Percentiles rank a stretch among this genome's conserved stretches.
Conservation (phyloP, 2,797 vertebrate species). For the Gobio occitaniae region DNA sequence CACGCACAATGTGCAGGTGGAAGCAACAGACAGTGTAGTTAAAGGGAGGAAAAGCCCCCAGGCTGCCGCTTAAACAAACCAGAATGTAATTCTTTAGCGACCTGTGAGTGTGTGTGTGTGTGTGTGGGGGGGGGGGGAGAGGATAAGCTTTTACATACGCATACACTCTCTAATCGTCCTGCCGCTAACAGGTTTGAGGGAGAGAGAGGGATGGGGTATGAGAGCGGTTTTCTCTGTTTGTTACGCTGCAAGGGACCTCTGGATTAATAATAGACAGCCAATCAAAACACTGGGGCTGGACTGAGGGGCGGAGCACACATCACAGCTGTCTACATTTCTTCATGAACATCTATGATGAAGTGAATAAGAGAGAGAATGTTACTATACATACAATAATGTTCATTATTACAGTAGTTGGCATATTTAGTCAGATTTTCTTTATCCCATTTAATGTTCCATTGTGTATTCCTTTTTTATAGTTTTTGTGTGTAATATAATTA, state of each 20-base stretch:
- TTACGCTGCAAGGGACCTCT: constrained; percentile 27
- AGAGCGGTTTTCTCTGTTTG: constrained; percentile 37
- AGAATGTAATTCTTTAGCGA: constrained; percentile 34
- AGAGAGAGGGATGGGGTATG: neutral
- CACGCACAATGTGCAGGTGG: constrained; percentile 28
- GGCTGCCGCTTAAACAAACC: constrained; percentile 21
- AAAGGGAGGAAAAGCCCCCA: constrained; percentile 23
- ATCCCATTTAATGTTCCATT: neutral
- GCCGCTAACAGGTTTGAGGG: constrained; percentile 35
- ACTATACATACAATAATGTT: neutral
- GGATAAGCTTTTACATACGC: constrained; percentile 40
- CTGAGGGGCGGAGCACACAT: constrained; percentile 34
- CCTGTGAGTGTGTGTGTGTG: constrained; percentile 4
- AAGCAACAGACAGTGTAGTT: constrained; percentile 32
- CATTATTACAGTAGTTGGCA: neutral
- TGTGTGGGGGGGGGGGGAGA: neutral
- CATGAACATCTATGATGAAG: constrained; percentile 8
- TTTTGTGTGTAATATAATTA: neutral
- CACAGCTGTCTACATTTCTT: constrained; percentile 35
- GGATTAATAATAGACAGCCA: constrained; percentile 61
- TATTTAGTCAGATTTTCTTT: neutral
- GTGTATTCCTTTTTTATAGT: neutral
- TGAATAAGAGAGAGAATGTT: neutral
- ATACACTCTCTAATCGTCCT: constrained; percentile 36
- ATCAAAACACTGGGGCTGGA: constrained; percentile 29